phyloP scores from a whole-genome alignment of 2,113 vertebrate genomes.

The Silurus meridionalis region DNA sequence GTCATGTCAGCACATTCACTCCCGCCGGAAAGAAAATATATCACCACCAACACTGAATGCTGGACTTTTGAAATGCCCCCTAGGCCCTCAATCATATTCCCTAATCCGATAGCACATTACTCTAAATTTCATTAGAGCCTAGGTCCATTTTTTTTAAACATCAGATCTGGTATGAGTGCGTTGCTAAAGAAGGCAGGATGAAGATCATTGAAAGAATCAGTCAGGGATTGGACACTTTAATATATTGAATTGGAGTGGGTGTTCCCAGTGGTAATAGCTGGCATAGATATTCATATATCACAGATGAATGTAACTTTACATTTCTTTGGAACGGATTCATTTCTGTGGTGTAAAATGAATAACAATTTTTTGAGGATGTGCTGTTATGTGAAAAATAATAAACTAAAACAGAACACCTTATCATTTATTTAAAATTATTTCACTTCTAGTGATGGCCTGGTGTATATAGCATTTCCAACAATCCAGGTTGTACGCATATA shows the following conservation, averaged over 20 bases:
- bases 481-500: too few relatives aligned
- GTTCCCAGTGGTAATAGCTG: not conserved
- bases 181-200: not conserved
- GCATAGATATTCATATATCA: not conserved
- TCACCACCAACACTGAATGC: not conserved
- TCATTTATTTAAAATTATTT: not conserved
- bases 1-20: conserved; percentile 29
- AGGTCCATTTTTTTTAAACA: not conserved
- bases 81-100: conserved; percentile 1
- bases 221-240: too few relatives aligned
- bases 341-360: not conserved
- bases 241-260: not conserved
- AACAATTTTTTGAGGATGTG: not conserved
- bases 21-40: conserved; percentile 20
- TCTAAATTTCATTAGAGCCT: not conserved
- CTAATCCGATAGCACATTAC: not conserved
- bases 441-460: too few relatives aligned
- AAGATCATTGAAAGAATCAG: not conserved
- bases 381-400: not conserved
- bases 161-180: not conserved
- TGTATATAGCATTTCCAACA: too few relatives aligned
- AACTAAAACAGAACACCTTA: not conserved
- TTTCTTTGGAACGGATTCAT: not conserved
- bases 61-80: not conserved
- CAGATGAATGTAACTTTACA: not conserved